Evolutionary conservation across 2,888 invertebrate species (phyloP).

Genomic region (Strigamia transsilvanica): DNA sequence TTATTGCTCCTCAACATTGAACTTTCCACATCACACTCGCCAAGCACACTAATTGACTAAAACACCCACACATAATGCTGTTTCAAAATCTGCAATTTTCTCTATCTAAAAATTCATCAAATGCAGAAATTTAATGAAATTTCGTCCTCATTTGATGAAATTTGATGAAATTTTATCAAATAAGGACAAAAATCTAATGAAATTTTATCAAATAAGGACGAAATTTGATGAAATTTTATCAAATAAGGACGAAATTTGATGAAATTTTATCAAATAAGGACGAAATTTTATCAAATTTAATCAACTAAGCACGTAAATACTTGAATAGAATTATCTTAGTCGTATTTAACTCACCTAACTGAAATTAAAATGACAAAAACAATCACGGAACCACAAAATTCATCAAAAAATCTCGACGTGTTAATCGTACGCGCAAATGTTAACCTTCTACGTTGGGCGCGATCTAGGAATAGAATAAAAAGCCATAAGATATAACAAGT

Average conservation of each 20-base stretch:
- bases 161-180: too few species aligned
- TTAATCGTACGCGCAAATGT: not conserved
- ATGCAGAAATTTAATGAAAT: too few species aligned
- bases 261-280: too few species aligned
- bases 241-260: too few species aligned
- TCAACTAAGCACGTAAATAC: not conserved
- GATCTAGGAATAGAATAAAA: slow-evolving; percentile 9
- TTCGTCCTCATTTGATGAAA: too few species aligned
- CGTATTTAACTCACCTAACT: not conserved
- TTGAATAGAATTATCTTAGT: not conserved
- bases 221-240: too few species aligned
- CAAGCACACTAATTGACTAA: not conserved
- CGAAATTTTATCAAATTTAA: not conserved
- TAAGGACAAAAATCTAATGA: too few species aligned
- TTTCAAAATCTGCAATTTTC: too few species aligned
- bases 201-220: too few species aligned
- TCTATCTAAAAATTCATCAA: too few species aligned
- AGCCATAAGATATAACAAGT: not conserved
- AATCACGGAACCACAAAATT: not conserved
- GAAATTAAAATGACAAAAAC: not conserved
- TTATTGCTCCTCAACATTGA: not conserved
- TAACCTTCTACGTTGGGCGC: not conserved
- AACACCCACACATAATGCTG: not conserved
- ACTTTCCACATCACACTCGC: slow-evolving; percentile 6
- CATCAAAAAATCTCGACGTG: not conserved